These are phyloP conservation scores for Chaetodon auriga DNA, from an alignment of 2,113 vertebrate species.

Conservation along the genomic window DNA sequence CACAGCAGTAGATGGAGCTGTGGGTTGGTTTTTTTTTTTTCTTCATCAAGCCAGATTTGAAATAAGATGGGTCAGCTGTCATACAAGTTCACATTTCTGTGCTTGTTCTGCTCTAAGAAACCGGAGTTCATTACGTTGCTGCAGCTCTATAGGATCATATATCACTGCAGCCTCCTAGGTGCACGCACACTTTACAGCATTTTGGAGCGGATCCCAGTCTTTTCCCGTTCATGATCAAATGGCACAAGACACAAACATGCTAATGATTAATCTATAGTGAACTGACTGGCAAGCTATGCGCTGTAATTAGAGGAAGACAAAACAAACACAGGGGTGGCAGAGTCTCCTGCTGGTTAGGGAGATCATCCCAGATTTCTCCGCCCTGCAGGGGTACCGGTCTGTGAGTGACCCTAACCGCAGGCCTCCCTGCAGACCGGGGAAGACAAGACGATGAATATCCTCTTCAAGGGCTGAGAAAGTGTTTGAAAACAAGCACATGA, in stretches of 20 bases:
- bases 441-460: constrained; percentile 52
- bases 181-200: background rate
- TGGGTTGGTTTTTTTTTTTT: constrained; percentile 26
- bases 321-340: constrained; percentile 18
- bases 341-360: constrained; percentile 57
- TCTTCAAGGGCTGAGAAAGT: constrained; percentile 40
- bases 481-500: constrained; percentile 57
- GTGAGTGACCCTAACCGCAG: constrained; percentile 54
- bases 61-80: constrained; percentile 46
- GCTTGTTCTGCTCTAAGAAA: constrained; percentile 4
- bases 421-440: constrained; percentile 31
- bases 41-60: constrained; percentile 53
- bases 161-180: background rate
- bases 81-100: constrained; percentile 33
- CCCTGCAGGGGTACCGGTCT: constrained; percentile 42
- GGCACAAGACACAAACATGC: constrained; percentile 10
- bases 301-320: constrained; percentile 54
- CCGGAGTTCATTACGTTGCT: constrained; percentile 14
- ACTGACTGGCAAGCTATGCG: constrained; percentile 35
- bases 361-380: constrained; percentile 70
- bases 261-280: constrained; percentile 44
- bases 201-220: background rate
- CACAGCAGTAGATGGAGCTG: constrained; percentile 26
- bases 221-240: constrained; percentile 18
- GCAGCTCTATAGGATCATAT: background rate